These are phyloP conservation scores for Sminthurides aquaticus DNA, from an alignment of 2,888 invertebrate genomes.

Conservation along the genomic window DNA sequence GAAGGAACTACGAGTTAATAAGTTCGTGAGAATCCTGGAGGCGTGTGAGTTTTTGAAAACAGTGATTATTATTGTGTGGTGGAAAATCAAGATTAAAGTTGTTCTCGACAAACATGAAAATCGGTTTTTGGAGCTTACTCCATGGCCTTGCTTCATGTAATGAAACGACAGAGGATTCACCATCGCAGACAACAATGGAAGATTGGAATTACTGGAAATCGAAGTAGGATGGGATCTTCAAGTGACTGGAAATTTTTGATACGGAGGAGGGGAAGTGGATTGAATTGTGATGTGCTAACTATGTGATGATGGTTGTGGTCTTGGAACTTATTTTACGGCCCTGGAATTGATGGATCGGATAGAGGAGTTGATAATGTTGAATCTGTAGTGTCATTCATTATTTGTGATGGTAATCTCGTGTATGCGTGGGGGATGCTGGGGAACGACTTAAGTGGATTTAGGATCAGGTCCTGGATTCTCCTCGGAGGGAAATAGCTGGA, in stretches of 20 bases:
- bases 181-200: too few species aligned
- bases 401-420: neutral
- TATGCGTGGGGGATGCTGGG: neutral
- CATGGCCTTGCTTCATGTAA: too few species aligned
- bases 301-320: neutral
- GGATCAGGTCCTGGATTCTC: neutral
- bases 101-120: too few species aligned
- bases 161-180: too few species aligned
- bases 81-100: too few species aligned
- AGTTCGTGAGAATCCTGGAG: neutral
- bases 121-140: too few species aligned
- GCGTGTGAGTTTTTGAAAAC: neutral
- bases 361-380: neutral
- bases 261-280: neutral
- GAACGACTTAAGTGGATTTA: constrained; percentile 6
- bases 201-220: too few species aligned
- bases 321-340: neutral
- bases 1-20: neutral
- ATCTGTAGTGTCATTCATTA: neutral
- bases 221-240: too few species aligned
- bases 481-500: too few species aligned
- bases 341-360: neutral
- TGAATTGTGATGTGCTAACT: neutral
- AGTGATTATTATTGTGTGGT: too few species aligned
- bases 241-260: too few species aligned